Conservation (phyloP, 2,888 invertebrate species). For the Andrena marginata region DNA sequence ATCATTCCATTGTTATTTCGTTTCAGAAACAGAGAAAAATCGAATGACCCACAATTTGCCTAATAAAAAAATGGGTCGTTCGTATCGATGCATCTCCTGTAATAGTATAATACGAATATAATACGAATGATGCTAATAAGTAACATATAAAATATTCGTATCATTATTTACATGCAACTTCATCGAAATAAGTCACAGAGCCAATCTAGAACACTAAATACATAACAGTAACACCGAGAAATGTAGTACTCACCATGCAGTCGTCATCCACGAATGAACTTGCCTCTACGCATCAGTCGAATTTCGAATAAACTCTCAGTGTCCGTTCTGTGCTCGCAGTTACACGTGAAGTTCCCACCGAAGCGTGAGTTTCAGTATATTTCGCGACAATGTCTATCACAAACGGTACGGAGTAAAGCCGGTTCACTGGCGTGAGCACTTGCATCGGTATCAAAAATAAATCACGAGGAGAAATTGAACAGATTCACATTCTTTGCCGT, state of each 20-base stretch:
- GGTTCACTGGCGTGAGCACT: constrained; percentile 36
- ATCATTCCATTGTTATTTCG: too few relatives aligned
- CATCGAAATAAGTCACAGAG: not conserved
- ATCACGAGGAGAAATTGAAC: constrained; percentile 14
- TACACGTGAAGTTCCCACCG: constrained; percentile 2
- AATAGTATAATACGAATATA: too few relatives aligned
- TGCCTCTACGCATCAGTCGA: constrained; percentile 33
- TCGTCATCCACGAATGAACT: constrained; percentile 34
- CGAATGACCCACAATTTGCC: too few relatives aligned
- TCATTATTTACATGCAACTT: too few relatives aligned
- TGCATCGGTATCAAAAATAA: constrained; percentile 8
- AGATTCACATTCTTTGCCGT: constrained; percentile 6
- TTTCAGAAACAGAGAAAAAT: too few relatives aligned
- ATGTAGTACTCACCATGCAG: constrained; percentile 48
- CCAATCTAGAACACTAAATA: constrained; percentile 14
- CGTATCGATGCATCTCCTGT: too few relatives aligned
- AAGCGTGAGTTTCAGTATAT: constrained; percentile 10
- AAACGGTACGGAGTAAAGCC: not conserved
- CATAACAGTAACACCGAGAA: constrained; percentile 17
- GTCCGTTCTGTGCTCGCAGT: not conserved
- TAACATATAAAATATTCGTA: too few relatives aligned
- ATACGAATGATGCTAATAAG: too few relatives aligned
- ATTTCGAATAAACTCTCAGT: constrained; percentile 34
- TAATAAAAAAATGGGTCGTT: too few relatives aligned
- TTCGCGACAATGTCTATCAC: constrained; percentile 24